Evolutionary conservation across 2,888 invertebrate genomes (phyloP).

Genomic region (Zaprionus lineosus): DNA sequence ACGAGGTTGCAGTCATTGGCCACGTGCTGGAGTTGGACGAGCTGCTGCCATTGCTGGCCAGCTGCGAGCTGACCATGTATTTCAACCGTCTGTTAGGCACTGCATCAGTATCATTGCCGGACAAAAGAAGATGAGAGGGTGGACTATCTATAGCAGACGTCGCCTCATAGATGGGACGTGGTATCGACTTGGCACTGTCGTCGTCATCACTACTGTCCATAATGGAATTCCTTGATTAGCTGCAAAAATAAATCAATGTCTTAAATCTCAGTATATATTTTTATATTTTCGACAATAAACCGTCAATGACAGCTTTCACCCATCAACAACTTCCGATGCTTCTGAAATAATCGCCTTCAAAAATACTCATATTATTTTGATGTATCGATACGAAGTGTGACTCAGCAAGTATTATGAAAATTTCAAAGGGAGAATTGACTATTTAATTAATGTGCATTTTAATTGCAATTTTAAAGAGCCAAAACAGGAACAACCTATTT

Average conservation of each 20-base stretch:
- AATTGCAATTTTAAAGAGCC: too few relatives aligned
- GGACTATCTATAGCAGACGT: constrained; percentile 63
- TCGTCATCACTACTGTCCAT: constrained; percentile 63
- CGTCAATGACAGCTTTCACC: too few relatives aligned
- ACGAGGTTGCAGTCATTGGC: constrained; percentile 18
- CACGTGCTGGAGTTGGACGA: constrained; percentile 51
- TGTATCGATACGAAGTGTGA: too few relatives aligned
- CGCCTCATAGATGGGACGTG: constrained; percentile 75
- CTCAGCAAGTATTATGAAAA: too few relatives aligned
- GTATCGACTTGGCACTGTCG: constrained; percentile 76
- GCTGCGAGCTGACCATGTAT: constrained; percentile 65
- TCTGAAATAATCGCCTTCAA: too few relatives aligned
- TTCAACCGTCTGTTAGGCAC: constrained; percentile 53
- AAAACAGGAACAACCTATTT: too few relatives aligned
- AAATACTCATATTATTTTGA: too few relatives aligned
- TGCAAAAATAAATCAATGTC: constrained; percentile 5
- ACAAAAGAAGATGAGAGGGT: constrained; percentile 38
- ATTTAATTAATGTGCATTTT: too few relatives aligned
- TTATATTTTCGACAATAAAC: too few relatives aligned
- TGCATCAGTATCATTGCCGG: constrained; percentile 40
- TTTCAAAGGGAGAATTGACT: too few relatives aligned
- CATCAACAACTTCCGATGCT: too few relatives aligned
- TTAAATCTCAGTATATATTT: too few relatives aligned
- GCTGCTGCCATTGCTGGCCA: constrained; percentile 51
- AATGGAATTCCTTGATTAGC: not conserved